Evolutionary conservation across 2,797 vertebrate species (phyloP), one percentile per base, ranked within the genome.

Genomic region (Perodicticus potto): DNA sequence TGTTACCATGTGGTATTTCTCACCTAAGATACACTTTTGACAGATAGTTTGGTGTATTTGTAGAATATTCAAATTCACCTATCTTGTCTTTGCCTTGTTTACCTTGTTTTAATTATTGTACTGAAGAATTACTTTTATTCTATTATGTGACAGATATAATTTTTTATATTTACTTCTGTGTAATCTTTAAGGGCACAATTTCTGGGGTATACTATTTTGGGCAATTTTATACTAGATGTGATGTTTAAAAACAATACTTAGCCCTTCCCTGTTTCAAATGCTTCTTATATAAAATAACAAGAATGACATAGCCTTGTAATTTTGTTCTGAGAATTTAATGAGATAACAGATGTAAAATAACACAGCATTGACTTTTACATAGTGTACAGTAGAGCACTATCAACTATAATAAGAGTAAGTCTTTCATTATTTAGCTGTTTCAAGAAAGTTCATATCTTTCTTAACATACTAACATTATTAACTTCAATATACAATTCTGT

Each of bases 261-360:
- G 10, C 25, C 16, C 65, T 83, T 59, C 9, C 55, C 22, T 57
- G 1, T 14, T 43, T 86, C 37, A 59, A 17, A 72, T n/a, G 13
- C 23, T 67, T 69, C 7, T 25, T 59, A 14, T 67, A 8, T 63
- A 90, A 85, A 89, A 85, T 85, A 19, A 34, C 34, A 90, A 72
- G 43, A 17, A n/a, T 27, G 4, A 7, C 72, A 43, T 20, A 23
- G 7, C 6, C 16, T 72, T 85, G 0, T 57, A 23, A 9, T 55
- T 76, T 92, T 92, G 17, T 80, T 78, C 37, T 76, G 27, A 94
- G 12, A 2, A 67, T 81, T 90, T 92, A 89, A 69, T 86, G 45
- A 95, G 7, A 27, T 73, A 84, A n/a, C 17, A 5, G 2, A 70
- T 25, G 17, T 23, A 37, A 86, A 78, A 77, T 34, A 84, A 67